Evolutionary conservation across 1,140 invertebrate species (phyloP).

Genomic region (Sipha flava): DNA sequence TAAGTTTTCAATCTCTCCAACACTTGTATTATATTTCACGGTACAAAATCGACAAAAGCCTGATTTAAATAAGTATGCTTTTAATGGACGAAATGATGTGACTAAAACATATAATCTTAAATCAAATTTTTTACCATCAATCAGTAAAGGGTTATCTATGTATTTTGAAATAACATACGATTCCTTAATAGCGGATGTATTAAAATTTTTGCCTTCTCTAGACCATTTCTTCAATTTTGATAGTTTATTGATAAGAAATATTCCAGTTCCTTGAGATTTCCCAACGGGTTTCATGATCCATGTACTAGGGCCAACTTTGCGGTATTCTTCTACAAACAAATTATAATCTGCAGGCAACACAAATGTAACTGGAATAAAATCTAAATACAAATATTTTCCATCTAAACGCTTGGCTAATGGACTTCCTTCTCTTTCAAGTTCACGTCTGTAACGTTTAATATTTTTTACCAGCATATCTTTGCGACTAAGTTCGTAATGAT

Average conservation of each 20-base stretch:
- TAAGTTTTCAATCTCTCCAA: constrained; percentile 71
- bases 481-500: constrained; percentile 87
- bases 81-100: constrained; percentile 73
- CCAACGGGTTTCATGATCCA: constrained; percentile 98
- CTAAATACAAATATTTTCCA: constrained; percentile 66
- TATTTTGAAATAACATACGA: constrained; percentile 84
- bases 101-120: constrained; percentile 73
- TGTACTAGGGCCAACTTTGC: constrained; percentile 80
- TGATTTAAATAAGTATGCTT: constrained; percentile 61
- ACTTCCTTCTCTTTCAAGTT: constrained; percentile 82
- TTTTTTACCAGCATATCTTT: constrained; percentile 94
- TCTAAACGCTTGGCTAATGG: constrained; percentile 65
- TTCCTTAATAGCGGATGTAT: constrained; percentile 73
- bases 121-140: constrained; percentile 85
- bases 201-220: constrained; percentile 67
- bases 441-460: constrained; percentile 86
- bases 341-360: constrained; percentile 85
- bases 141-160: constrained; percentile 71
- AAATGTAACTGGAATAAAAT: constrained; percentile 88
- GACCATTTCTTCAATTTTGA: constrained; percentile 84
- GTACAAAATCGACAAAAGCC: constrained; percentile 80
- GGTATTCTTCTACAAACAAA: constrained; percentile 90
- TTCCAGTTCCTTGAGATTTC: constrained; percentile 77
- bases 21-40: constrained; percentile 62
- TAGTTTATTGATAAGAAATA: constrained; percentile 80